A percentile compares a stretch with the other conserved stretches of the same genome.
Conservation (phyloP, 2,113 vertebrate genomes). For the Gymnobelideus leadbeateri region DNA sequence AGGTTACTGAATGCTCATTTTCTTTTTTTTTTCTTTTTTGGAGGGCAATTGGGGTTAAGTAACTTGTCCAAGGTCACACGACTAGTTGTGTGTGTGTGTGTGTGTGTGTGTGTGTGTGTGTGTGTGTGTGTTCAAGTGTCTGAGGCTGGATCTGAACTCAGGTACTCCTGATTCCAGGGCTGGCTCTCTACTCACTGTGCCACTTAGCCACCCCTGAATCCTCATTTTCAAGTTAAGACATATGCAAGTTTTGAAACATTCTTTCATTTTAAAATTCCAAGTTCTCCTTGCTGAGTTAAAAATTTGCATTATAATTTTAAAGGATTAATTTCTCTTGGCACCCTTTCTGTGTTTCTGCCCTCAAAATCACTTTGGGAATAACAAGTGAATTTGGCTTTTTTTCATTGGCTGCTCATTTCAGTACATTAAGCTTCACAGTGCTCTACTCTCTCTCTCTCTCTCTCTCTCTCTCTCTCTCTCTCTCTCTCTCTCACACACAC, state of each 20-base stretch:
- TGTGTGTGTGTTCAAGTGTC: too few relatives aligned
- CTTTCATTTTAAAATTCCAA: conserved; percentile 18
- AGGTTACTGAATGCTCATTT: neutral
- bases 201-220: too few relatives aligned
- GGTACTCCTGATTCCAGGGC: too few relatives aligned
- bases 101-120: too few relatives aligned
- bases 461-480: neutral
- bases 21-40: too few relatives aligned
- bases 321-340: conserved; percentile 61
- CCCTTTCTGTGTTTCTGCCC: conserved; percentile 42
- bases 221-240: conserved; percentile 48
- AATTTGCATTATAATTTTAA: conserved; percentile 66
- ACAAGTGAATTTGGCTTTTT: conserved; percentile 47
- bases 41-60: too few relatives aligned
- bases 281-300: conserved; percentile 48
- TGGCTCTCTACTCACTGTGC: too few relatives aligned
- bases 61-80: too few relatives aligned
- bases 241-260: conserved; percentile 39
- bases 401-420: neutral
- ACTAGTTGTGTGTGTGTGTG: too few relatives aligned
- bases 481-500: neutral
- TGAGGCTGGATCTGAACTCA: too few relatives aligned
- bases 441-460: neutral
- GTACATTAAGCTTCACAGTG: conserved; percentile 37
- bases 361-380: conserved; percentile 70